Evolutionary conservation across 2,888 invertebrate species (phyloP).

Genomic region (Drosophila leonis): DNA sequence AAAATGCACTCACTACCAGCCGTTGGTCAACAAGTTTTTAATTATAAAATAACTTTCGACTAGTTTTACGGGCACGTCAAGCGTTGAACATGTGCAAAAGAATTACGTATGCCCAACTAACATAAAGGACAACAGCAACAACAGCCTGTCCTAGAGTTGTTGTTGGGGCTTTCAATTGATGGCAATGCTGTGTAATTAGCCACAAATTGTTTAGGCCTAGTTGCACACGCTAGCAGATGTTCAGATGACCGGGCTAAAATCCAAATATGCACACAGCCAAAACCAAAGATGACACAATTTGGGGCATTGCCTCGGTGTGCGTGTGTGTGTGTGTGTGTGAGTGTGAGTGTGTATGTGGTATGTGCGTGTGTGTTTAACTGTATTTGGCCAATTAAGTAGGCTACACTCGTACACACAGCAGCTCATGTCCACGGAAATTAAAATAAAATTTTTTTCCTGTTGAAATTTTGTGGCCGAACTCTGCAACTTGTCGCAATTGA

Average conservation of each 20-base stretch:
- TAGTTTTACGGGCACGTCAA: slow-evolving; percentile 30
- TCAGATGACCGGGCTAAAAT: slow-evolving; percentile 58
- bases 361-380: slow-evolving; percentile 46
- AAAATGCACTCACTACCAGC: slow-evolving; percentile 15
- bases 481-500: slow-evolving; percentile 73
- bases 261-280: slow-evolving; percentile 71
- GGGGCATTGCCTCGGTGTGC: slow-evolving; percentile 34
- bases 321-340: slow-evolving; percentile 15
- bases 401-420: slow-evolving; percentile 58
- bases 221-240: slow-evolving; percentile 62
- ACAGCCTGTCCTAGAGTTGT: slow-evolving; percentile 8
- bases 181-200: slow-evolving; percentile 78
- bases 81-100: slow-evolving; percentile 42
- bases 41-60: slow-evolving; percentile 79
- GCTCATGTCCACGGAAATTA: slow-evolving; percentile 79
- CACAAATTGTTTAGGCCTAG: slow-evolving; percentile 82
- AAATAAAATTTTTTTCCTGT: slow-evolving; percentile 69
- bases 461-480: slow-evolving; percentile 58
- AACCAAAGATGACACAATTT: slow-evolving; percentile 82
- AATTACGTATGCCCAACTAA: slow-evolving; percentile 49
- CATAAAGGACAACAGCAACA: slow-evolving; percentile 22
- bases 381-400: slow-evolving; percentile 77
- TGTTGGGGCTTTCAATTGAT: slow-evolving; percentile 65
- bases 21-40: slow-evolving; percentile 67
- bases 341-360: slow-evolving; percentile 19